These are phyloP conservation scores for Eumeta japonica DNA, from an alignment of 1,140 invertebrate genomes.

Conservation along the genomic window DNA sequence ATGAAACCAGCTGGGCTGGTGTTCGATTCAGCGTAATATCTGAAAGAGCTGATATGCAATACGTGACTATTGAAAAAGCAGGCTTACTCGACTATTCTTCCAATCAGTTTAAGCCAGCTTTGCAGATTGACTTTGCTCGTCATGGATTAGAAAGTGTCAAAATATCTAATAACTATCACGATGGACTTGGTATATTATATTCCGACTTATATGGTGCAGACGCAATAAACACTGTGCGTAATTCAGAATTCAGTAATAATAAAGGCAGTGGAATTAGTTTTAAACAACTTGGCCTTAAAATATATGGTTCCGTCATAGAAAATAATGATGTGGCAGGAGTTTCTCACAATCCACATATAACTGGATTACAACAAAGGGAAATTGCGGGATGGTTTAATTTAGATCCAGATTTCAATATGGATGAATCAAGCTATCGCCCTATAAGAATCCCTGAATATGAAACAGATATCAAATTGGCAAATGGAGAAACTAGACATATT, in stretches of 20 bases:
- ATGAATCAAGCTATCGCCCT: slow-evolving; percentile 68
- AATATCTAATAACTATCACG: slow-evolving; percentile 79
- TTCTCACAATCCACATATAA: slow-evolving; percentile 87
- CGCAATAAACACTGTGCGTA: slow-evolving; percentile 79
- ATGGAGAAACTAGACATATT: slow-evolving; percentile 75
- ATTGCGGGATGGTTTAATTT: slow-evolving; percentile 88
- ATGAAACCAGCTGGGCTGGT: slow-evolving; percentile 90
- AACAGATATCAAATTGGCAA: slow-evolving; percentile 65
- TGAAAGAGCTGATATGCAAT: slow-evolving; percentile 83
- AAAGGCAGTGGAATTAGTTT: slow-evolving; percentile 85
- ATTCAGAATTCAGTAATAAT: slow-evolving; percentile 87
- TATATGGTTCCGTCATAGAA: slow-evolving; percentile 74
- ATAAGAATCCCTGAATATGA: slow-evolving; percentile 65
- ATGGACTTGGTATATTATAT: slow-evolving; percentile 85
- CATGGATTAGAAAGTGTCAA: slow-evolving; percentile 85
- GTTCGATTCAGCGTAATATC: slow-evolving; percentile 85
- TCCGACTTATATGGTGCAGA: slow-evolving; percentile 86
- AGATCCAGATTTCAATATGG: slow-evolving; percentile 62
- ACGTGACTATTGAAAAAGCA: slow-evolving; percentile 85
- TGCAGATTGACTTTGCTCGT: slow-evolving; percentile 94
- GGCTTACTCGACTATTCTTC: slow-evolving; percentile 93
- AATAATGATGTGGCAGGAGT: slow-evolving; percentile 88
- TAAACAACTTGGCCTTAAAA: slow-evolving; percentile 80
- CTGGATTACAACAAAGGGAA: slow-evolving; percentile 82
- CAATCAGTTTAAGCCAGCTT: slow-evolving; percentile 84